Evolutionary conservation across 2,797 vertebrate genomes (phyloP).

Genomic region (Poeciliopsis gracilis): DNA sequence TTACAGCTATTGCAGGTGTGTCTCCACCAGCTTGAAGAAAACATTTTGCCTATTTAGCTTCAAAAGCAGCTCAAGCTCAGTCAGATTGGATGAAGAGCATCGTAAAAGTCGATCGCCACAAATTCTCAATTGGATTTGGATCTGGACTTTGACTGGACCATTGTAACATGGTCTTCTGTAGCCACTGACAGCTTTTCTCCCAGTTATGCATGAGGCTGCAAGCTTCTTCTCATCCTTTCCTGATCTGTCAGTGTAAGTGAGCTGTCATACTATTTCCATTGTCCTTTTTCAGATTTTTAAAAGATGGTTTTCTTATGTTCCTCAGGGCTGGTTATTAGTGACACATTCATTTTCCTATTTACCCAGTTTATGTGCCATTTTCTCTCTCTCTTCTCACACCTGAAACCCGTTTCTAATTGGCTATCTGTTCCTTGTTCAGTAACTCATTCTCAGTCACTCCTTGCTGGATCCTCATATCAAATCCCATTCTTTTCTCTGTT

Average conservation of each 20-base stretch:
- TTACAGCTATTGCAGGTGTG: neutral
- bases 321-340: too few species aligned
- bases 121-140: neutral
- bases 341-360: too few species aligned
- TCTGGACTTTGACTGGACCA: neutral
- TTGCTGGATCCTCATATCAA: too few species aligned
- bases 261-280: neutral
- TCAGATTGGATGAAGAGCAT: neutral
- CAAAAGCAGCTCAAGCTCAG: neutral
- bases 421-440: too few species aligned
- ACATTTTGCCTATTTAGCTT: neutral
- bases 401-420: too few species aligned
- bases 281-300: neutral
- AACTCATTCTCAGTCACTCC: too few species aligned
- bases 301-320: neutral
- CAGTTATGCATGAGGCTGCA: too few species aligned
- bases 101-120: neutral
- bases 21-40: neutral
- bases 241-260: neutral
- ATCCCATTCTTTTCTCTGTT: too few species aligned
- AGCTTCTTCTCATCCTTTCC: neutral
- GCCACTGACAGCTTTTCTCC: neutral
- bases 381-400: too few species aligned
- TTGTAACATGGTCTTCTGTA: neutral
- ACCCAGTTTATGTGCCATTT: too few species aligned